These are phyloP conservation scores for Callopanchax toddi DNA, from an alignment of 2,113 vertebrate species.

Conservation along the genomic window DNA sequence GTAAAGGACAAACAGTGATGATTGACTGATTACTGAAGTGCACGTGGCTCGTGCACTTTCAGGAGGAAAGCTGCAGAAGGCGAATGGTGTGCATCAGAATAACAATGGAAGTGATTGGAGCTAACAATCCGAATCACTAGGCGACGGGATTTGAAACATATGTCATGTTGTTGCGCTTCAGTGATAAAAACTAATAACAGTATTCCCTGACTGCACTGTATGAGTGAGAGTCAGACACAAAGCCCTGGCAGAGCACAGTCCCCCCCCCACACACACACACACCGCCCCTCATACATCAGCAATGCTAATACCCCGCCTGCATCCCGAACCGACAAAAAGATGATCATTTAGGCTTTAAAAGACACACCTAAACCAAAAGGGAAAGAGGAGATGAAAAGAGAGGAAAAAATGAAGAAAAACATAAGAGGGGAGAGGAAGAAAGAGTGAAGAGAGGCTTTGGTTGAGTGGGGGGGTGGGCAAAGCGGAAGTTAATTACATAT, in stretches of 20 bases:
- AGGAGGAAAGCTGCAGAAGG: constrained; percentile 11
- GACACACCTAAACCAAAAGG: constrained; percentile 74
- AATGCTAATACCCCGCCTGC: constrained; percentile 65
- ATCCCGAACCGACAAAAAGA: constrained; percentile 65
- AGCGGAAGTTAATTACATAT: constrained; percentile 96
- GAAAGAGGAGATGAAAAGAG: constrained; percentile 60
- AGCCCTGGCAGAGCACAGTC: constrained; percentile 48
- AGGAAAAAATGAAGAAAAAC: constrained; percentile 42
- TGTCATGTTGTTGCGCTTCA: constrained; percentile 70
- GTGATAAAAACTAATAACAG: constrained; percentile 68
- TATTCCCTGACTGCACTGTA: constrained; percentile 62
- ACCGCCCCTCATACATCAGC: constrained; percentile 52
- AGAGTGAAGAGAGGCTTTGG: constrained; percentile 50
- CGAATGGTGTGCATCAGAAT: constrained; percentile 27
- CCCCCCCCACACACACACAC: constrained; percentile 9
- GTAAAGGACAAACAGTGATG: background rate
- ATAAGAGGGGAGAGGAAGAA: constrained; percentile 46
- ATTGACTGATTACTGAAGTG: constrained; percentile 24
- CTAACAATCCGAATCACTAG: constrained; percentile 61
- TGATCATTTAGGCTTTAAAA: constrained; percentile 78
- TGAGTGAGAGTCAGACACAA: constrained; percentile 69
- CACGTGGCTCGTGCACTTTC: constrained; percentile 15
- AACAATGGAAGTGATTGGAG: constrained; percentile 63
- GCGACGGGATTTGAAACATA: constrained; percentile 60
- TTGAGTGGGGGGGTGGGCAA: constrained; percentile 26